A percentile compares a stretch with the other conserved stretches of the same genome.
These are phyloP conservation scores for Drosophila kanapiae DNA, from an alignment of 1,140 invertebrate species.

Conservation along the genomic window DNA sequence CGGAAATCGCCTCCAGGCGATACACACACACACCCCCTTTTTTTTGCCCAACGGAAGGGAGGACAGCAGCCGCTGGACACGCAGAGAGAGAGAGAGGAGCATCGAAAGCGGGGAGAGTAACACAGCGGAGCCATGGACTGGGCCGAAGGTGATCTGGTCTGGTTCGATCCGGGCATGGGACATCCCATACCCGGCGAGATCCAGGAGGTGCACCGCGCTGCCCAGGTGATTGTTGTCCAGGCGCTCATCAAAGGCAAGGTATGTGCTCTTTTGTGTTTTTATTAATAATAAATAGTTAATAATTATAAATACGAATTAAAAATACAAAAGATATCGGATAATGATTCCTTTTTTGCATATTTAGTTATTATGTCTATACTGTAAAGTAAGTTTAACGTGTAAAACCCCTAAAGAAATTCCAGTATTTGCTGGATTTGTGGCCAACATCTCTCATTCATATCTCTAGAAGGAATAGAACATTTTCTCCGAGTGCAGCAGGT, in stretches of 20 bases:
- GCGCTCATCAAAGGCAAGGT: constrained; percentile 95
- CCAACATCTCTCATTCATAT: neutral
- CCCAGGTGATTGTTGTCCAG: constrained; percentile 94
- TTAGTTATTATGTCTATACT: neutral
- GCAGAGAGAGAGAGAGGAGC: neutral
- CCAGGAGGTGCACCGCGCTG: constrained; percentile 93
- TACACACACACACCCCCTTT: neutral
- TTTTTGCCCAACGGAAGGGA: neutral
- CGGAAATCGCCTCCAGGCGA: constrained; percentile 14
- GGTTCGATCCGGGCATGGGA: constrained; percentile 96
- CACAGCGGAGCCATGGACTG: constrained; percentile 86
- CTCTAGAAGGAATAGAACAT: neutral
- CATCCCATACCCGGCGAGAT: constrained; percentile 95
- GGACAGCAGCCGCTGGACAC: neutral
- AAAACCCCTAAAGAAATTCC: neutral
- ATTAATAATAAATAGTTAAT: neutral
- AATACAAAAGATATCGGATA: too few species aligned
- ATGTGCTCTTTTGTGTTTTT: constrained; percentile 43
- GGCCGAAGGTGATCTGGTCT: constrained; percentile 93
- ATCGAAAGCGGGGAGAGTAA: neutral
- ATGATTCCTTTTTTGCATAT: neutral
- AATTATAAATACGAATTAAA: neutral
- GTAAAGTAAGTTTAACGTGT: neutral
- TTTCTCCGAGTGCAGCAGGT: constrained; percentile 1
- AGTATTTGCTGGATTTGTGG: neutral